phyloP scores from a whole-genome alignment of 2,888 invertebrate species.

The Cheilosia impressa region DNA sequence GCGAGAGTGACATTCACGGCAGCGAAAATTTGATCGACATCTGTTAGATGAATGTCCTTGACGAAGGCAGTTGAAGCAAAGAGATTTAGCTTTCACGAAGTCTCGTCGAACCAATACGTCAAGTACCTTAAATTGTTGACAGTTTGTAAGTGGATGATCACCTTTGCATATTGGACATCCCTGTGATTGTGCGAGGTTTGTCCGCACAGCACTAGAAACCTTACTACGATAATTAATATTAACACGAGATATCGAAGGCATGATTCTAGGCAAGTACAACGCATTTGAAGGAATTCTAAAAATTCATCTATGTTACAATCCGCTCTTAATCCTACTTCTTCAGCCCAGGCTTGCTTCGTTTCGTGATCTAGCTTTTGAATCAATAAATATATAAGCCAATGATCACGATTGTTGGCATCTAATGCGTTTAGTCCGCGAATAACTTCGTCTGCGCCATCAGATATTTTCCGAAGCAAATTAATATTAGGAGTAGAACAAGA shows the following conservation, averaged over 20 bases:
- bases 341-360: slow-evolving; percentile 40
- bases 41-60: too few relatives aligned
- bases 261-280: slow-evolving; percentile 52
- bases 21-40: too few relatives aligned
- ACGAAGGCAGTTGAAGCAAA: neutral
- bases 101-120: too few relatives aligned
- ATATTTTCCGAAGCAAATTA: slow-evolving; percentile 6
- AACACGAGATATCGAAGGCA: neutral
- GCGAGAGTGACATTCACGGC: too few relatives aligned
- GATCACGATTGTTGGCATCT: slow-evolving; percentile 44
- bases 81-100: too few relatives aligned
- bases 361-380: slow-evolving; percentile 43
- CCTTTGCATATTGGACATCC: neutral
- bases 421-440: slow-evolving; percentile 48
- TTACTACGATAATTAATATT: too few relatives aligned
- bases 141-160: neutral
- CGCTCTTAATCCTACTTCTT: slow-evolving; percentile 28
- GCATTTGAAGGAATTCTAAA: slow-evolving; percentile 34
- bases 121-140: too few relatives aligned
- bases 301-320: slow-evolving; percentile 41
- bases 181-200: neutral
- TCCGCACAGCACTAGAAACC: neutral
- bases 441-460: slow-evolving; percentile 51
- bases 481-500: neutral
- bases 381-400: slow-evolving; percentile 48